These are phyloP conservation scores for Macaria liturata DNA, from an alignment of 2,888 invertebrate species.

Conservation along the genomic window DNA sequence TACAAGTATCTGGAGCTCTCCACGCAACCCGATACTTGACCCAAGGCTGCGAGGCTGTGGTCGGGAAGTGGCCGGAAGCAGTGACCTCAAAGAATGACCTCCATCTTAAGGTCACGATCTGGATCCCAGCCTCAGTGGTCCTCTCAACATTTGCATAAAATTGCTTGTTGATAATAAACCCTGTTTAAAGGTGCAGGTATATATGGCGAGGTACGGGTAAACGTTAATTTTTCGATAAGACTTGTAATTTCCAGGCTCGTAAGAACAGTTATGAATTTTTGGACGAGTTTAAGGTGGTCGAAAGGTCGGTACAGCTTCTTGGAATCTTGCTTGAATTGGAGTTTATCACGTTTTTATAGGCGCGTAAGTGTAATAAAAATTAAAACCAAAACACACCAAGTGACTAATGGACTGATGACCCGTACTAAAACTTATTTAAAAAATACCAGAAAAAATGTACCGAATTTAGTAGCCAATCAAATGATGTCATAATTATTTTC, in stretches of 20 bases:
- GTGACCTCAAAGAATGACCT: slow-evolving; percentile 46
- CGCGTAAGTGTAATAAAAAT: not conserved
- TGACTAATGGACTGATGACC: too few species aligned
- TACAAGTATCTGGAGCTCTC: slow-evolving; percentile 20
- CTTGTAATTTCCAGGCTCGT: slow-evolving; percentile 21
- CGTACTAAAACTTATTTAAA: too few species aligned
- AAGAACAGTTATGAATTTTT: slow-evolving; percentile 24
- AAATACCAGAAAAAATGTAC: too few species aligned
- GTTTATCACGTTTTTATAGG: too few species aligned
- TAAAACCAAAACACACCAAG: too few species aligned
- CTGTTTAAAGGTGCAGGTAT: slow-evolving; percentile 20
- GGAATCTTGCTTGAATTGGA: not conserved
- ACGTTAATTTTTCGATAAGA: slow-evolving; percentile 24
- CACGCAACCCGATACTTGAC: slow-evolving; percentile 30
- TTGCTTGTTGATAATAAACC: slow-evolving; percentile 25
- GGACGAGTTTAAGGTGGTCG: slow-evolving; percentile 17
- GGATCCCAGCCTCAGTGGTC: slow-evolving; percentile 27
- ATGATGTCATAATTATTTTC: too few species aligned
- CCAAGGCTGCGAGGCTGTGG: slow-evolving; percentile 35
- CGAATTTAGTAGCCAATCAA: too few species aligned
- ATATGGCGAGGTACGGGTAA: slow-evolving; percentile 15
- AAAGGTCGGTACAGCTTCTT: slow-evolving; percentile 10
- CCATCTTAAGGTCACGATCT: slow-evolving; percentile 58
- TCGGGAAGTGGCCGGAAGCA: slow-evolving; percentile 44
- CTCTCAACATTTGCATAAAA: slow-evolving; percentile 26